These are phyloP conservation scores for Campylomormyrus tamandua DNA, from an alignment of 2,113 vertebrate species.

Conservation along the genomic window DNA sequence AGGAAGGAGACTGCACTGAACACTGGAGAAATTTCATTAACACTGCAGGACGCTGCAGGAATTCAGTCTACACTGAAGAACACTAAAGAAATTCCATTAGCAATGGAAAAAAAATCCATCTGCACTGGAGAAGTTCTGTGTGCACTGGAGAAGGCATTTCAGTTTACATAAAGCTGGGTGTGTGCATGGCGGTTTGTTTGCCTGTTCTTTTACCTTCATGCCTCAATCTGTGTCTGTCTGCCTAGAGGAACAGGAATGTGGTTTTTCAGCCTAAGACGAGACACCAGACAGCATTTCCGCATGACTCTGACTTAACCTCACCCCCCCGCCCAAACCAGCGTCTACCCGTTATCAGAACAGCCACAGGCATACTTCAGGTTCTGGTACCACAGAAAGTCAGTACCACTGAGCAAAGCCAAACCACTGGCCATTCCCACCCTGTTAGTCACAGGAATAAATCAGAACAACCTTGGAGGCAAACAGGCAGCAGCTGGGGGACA, in stretches of 20 bases:
- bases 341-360: neutral
- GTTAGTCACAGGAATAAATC: neutral
- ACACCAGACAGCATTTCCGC: constrained; percentile 20
- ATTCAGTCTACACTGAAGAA: neutral
- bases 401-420: neutral
- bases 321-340: neutral
- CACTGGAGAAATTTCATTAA: neutral
- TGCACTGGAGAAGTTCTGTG: neutral
- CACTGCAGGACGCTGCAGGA: neutral
- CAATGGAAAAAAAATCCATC: neutral
- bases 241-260: neutral
- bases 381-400: neutral
- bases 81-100: neutral
- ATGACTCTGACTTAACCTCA: neutral
- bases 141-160: neutral
- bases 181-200: neutral
- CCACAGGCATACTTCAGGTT: neutral
- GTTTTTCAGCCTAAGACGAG: constrained; percentile 4
- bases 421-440: neutral
- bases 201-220: neutral
- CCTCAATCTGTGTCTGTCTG: neutral
- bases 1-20: neutral
- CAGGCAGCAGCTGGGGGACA: neutral
- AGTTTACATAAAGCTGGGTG: neutral
- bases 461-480: neutral